Percentiles rank a stretch among this genome's conserved stretches.
Conservation (phyloP, 37 sponge, comb jelly and placozoan genomes). For the Ephydatia muelleri region DNA sequence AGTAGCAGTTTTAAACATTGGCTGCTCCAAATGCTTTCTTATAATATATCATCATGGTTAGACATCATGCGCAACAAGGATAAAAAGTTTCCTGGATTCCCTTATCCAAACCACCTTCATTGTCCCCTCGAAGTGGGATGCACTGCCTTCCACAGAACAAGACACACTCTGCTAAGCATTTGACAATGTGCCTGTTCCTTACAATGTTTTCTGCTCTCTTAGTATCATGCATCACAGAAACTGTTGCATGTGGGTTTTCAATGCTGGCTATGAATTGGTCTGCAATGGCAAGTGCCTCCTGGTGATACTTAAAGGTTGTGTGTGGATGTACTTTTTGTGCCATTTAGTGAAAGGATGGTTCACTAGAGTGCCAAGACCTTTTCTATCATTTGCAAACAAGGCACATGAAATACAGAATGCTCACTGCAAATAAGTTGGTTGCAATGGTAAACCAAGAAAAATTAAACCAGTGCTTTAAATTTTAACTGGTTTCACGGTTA, state of each 20-base stretch:
- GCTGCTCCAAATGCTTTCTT: slow-evolving; percentile 49
- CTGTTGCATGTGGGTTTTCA: slow-evolving; percentile 29
- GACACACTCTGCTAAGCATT: slow-evolving; percentile 28
- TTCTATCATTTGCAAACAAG: slow-evolving; percentile 35
- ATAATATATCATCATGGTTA: slow-evolving; percentile 31
- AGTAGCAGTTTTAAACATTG: slow-evolving; percentile 45
- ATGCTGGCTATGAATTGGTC: slow-evolving; percentile 25
- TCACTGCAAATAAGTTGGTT: no score
- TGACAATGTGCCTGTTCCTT: slow-evolving; percentile 49
- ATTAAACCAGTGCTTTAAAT: no score
- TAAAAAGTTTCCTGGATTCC: slow-evolving; percentile 66
- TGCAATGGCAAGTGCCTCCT: slow-evolving; percentile 28
- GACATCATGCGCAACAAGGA: slow-evolving; percentile 38
- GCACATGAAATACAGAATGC: slow-evolving; percentile 20
- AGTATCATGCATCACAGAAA: slow-evolving; percentile 19
- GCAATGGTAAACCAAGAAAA: no score
- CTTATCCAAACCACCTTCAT: slow-evolving; percentile 26
- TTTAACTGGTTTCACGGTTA: no score
- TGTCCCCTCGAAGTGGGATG: slow-evolving; percentile 58
- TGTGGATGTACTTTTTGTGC: slow-evolving; percentile 14
- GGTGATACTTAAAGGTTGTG: slow-evolving; percentile 19
- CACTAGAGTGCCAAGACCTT: slow-evolving; percentile 2
- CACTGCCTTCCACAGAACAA: slow-evolving; percentile 59
- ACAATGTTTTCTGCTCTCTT: slow-evolving; percentile 10
- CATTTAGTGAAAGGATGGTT: slow-evolving; percentile 29